Evolutionary conservation across 2,797 vertebrate species (phyloP), one percentile per base, ranked within the genome.

Genomic region (Cossypha dichroa): DNA sequence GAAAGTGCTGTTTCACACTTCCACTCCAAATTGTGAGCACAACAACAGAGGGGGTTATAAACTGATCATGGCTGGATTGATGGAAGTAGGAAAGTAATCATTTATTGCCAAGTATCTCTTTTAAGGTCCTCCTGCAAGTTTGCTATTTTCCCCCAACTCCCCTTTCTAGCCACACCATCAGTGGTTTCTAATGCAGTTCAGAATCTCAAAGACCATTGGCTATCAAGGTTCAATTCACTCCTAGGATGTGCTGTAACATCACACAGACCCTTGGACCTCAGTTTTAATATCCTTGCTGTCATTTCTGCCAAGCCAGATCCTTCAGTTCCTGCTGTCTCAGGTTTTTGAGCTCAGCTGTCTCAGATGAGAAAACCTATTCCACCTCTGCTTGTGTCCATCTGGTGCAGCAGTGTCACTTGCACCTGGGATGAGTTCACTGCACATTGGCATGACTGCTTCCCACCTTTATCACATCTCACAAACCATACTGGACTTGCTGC

Each of bases 191-290:
- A 51, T 14, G 11, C 15, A 41, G 28, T 64, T 77, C 41, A 34
- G 34, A 31, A 72, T 54, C 46, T 59, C 31, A 13, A 54, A 60
- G 49, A 36, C 21, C 48, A 85, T 59, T 40, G 58, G 7, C 31
- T 62, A 14, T 17, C 22, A 29, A 6, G 6, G 48, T 16, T 64
- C 19, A 20, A 8, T 40, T 46, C 76, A 8, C 12, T 73, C 23
- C 34, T 31, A 38, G 31, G 15, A 3, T 40, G 34, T 1, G 1
- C 19, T 1, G 0, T 51, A 36, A n/a, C 3, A 0, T 33, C 79
- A 22, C 34, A 14, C 0, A 1, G 54, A 62, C 20, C 13, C 20
- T 74, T 40, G 38, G 38, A 43, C 46, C 49, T 92, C 46, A 54
- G 25, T 43, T 84, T 41, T 40, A 62, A 62, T 13, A 75, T 15